A percentile compares a stretch with the other conserved stretches of the same genome.
Conservation (phyloP, 2,888 invertebrate genomes). For the Ophion costatus region DNA sequence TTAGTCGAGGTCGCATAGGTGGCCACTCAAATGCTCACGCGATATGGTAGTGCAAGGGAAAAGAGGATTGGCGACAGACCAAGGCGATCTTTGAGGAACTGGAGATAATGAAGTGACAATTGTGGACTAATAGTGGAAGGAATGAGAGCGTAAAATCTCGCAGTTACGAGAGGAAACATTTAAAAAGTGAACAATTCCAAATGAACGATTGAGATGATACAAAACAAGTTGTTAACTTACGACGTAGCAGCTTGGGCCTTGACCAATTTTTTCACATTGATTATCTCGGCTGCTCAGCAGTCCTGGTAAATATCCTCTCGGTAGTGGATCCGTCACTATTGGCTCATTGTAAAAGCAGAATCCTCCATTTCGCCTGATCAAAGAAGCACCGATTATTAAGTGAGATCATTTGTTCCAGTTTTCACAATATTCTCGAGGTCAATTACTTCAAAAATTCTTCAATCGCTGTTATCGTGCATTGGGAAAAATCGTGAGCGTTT, state of each 20-base stretch:
- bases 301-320: conserved; percentile 25
- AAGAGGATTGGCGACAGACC: too few relatives aligned
- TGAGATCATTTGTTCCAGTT: background rate
- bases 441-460: conserved; percentile 21
- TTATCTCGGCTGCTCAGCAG: conserved; percentile 23
- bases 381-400: background rate
- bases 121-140: too few relatives aligned
- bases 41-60: too few relatives aligned
- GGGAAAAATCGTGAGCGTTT: conserved; percentile 39
- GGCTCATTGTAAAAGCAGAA: conserved; percentile 30
- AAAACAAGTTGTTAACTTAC: conserved; percentile 8
- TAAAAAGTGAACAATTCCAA: too few relatives aligned
- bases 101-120: too few relatives aligned
- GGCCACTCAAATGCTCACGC: too few relatives aligned
- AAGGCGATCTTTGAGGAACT: too few relatives aligned
- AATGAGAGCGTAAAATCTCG: too few relatives aligned
- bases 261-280: conserved; percentile 7
- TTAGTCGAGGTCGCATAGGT: too few relatives aligned
- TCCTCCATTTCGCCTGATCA: background rate
- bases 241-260: conserved; percentile 28
- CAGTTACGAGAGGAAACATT: too few relatives aligned
- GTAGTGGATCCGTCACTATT: conserved; percentile 2
- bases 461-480: conserved; percentile 24
- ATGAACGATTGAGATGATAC: too few relatives aligned
- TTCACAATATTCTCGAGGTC: background rate